A percentile compares a stretch with the other conserved stretches of the same genome.
Conservation (phyloP, 2,113 vertebrate species). For the Ellobius talpinus region DNA sequence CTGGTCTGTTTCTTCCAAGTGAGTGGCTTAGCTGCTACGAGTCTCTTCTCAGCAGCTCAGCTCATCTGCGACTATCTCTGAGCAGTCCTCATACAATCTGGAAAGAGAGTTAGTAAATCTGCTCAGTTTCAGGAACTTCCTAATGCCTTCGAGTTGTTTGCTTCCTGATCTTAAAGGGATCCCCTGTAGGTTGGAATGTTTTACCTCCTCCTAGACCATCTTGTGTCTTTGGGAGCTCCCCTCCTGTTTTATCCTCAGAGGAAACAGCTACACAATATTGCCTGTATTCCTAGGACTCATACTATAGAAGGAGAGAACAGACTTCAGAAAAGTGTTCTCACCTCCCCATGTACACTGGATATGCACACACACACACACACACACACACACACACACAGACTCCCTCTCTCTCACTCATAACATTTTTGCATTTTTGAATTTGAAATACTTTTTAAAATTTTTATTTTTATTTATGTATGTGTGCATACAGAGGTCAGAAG, state of each 20-base stretch:
- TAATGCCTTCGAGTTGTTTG: background rate
- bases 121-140: background rate
- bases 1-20: background rate
- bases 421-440: background rate
- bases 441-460: background rate
- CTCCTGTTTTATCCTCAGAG: background rate
- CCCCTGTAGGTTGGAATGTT: background rate
- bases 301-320: background rate
- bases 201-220: background rate
- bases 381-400: background rate
- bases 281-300: background rate
- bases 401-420: background rate
- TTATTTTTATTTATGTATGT: background rate
- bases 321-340: background rate
- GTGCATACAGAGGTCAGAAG: background rate
- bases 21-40: background rate
- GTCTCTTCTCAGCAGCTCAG: background rate
- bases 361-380: fast-evolving
- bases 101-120: background rate
- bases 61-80: background rate
- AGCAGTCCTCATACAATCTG: too few relatives aligned
- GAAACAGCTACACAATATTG: background rate
- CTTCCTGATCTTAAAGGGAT: background rate
- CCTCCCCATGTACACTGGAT: background rate
- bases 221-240: background rate